Evolutionary conservation across 2,888 invertebrate species (phyloP).

Genomic region (Lasioglossum marginatum): DNA sequence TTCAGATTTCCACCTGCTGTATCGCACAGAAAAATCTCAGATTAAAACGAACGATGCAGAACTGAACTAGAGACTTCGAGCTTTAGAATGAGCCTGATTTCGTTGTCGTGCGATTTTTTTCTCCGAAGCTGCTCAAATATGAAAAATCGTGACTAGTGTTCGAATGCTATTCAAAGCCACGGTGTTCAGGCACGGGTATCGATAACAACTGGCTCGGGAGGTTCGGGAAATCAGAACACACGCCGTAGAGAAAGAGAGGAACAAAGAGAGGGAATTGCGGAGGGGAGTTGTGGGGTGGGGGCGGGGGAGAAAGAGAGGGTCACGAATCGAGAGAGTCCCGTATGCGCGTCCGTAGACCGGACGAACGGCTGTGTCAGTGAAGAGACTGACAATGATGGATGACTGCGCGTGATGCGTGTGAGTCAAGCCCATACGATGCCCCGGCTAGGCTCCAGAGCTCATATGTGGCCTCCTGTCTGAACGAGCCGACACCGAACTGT

Average conservation of each 20-base stretch:
- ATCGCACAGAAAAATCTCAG: background rate
- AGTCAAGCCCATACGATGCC: conserved; percentile 82
- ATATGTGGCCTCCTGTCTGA: conserved; percentile 79
- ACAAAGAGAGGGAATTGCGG: conserved; percentile 22
- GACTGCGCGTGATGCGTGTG: conserved; percentile 82
- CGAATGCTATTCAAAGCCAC: background rate
- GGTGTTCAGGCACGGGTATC: background rate
- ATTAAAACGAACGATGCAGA: background rate
- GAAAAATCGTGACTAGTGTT: background rate
- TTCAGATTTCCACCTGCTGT: background rate
- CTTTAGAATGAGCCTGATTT: background rate
- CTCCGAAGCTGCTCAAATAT: background rate
- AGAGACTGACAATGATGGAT: conserved; percentile 85
- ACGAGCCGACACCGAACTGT: conserved; percentile 79
- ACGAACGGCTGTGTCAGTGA: conserved; percentile 78
- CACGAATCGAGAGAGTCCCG: conserved; percentile 61
- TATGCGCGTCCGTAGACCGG: conserved; percentile 62
- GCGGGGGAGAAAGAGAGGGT: conserved; percentile 24
- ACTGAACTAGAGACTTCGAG: background rate
- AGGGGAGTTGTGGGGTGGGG: background rate
- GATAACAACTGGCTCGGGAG: conserved; percentile 14
- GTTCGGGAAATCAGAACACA: conserved; percentile 52
- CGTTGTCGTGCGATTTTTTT: background rate
- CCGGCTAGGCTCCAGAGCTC: conserved; percentile 71
- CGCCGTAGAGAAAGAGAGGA: conserved; percentile 25